Evolutionary conservation across 2,797 vertebrate genomes (phyloP).

Genomic region (Rhyacichthys aspro): DNA sequence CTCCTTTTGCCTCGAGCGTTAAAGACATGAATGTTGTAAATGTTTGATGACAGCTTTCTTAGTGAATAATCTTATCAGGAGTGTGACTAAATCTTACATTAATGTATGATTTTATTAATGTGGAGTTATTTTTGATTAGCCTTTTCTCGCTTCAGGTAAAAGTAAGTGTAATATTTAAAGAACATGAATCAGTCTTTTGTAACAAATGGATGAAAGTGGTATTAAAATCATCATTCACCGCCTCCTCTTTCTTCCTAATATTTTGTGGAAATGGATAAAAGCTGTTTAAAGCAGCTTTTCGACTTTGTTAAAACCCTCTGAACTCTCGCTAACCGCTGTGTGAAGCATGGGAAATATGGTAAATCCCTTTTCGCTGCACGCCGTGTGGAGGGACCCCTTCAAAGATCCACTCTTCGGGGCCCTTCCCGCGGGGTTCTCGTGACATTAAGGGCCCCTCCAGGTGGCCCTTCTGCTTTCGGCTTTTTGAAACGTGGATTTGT

Average conservation of each 20-base stretch:
- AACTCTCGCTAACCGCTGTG: constrained; percentile 30
- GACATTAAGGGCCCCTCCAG: constrained; percentile 37
- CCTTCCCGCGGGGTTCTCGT: constrained; percentile 38
- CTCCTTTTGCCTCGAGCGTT: constrained; percentile 9
- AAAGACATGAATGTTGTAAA: constrained; percentile 37
- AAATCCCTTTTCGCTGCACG: constrained; percentile 48
- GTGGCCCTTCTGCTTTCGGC: constrained; percentile 31
- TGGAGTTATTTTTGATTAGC: background rate
- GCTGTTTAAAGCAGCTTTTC: constrained; percentile 30
- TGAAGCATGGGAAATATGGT: constrained; percentile 43
- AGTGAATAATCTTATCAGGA: constrained; percentile 18
- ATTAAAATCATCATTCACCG: background rate
- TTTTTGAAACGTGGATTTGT: constrained; percentile 67
- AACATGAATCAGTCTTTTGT: background rate
- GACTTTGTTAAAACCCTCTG: constrained; percentile 18
- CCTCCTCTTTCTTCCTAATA: background rate
- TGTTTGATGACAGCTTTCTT: constrained; percentile 27
- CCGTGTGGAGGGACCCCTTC: constrained; percentile 60
- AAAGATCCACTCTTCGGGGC: constrained; percentile 43
- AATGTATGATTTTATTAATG: background rate
- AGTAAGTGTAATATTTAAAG: background rate
- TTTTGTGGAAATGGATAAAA: constrained; percentile 7
- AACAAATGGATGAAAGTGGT: background rate
- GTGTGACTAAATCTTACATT: background rate
- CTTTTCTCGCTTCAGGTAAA: background rate